These are phyloP conservation scores for Gortyna flavago DNA, from an alignment of 2,888 invertebrate species.

Conservation along the genomic window DNA sequence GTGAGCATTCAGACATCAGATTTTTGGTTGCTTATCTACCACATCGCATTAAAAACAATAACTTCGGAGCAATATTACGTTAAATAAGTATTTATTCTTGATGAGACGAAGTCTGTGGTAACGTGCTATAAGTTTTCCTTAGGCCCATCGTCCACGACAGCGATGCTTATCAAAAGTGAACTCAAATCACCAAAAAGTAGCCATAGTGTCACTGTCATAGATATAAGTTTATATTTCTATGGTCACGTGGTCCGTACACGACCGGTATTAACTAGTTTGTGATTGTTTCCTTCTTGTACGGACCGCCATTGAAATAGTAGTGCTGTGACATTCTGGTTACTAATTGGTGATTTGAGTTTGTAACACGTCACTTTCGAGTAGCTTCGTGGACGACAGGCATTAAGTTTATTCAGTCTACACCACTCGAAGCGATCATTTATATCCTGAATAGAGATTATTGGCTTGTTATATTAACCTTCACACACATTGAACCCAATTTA, in stretches of 20 bases:
- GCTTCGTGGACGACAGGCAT: neutral
- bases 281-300: neutral
- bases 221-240: no score
- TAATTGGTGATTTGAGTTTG: neutral
- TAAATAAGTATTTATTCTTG: constrained; percentile 29
- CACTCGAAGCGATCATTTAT: constrained; percentile 43
- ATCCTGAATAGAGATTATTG: constrained; percentile 49
- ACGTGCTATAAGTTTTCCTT: constrained; percentile 21
- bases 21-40: neutral
- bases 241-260: neutral
- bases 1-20: neutral
- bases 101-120: constrained; percentile 4
- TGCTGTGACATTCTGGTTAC: no score
- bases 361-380: neutral
- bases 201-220: neutral
- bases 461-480: constrained; percentile 32
- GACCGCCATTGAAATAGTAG: no score
- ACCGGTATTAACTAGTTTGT: neutral
- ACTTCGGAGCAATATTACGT: constrained; percentile 19
- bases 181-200: neutral
- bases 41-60: constrained; percentile 14
- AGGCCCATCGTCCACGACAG: neutral
- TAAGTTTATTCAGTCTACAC: constrained; percentile 32
- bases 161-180: neutral
- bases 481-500: constrained; percentile 46